Percentiles rank a stretch among this genome's conserved stretches.
Conservation (phyloP, 2,888 invertebrate species). For the Drosophila setosimentum region DNA sequence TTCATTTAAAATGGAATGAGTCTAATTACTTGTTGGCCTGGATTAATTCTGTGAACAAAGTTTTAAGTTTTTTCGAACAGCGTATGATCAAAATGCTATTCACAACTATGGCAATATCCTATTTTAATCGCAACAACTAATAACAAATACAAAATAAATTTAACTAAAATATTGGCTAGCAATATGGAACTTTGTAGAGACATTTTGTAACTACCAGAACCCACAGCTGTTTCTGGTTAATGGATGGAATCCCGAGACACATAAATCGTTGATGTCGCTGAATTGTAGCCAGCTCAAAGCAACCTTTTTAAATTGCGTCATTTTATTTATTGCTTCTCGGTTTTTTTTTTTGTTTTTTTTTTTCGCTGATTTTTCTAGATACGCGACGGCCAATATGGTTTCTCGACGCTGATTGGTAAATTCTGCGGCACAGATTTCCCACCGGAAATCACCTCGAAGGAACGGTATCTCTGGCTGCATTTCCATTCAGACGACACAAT, state of each 20-base stretch:
- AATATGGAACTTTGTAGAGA: not conserved
- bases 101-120: not conserved
- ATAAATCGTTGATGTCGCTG: constrained; percentile 12
- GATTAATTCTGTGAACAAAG: not conserved
- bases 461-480: constrained; percentile 91
- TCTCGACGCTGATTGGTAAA: constrained; percentile 88
- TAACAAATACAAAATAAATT: not conserved
- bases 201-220: not conserved
- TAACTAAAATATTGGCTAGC: not conserved
- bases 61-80: not conserved
- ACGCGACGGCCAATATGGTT: constrained; percentile 92
- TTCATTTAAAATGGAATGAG: not conserved
- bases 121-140: not conserved
- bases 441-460: constrained; percentile 90
- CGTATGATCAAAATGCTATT: not conserved
- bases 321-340: not conserved
- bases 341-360: constrained; percentile 5
- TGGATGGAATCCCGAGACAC: not conserved
- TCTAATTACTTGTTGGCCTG: not conserved
- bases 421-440: constrained; percentile 91
- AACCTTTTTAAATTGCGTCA: constrained; percentile 23
- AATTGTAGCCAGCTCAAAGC: constrained; percentile 22
- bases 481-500: constrained; percentile 93
- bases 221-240: not conserved
- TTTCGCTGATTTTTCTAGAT: constrained; percentile 84